A percentile compares a stretch with the other conserved stretches of the same genome.
phyloP scores from a whole-genome alignment of 2,888 invertebrate genomes.

The Aquatica leii region DNA sequence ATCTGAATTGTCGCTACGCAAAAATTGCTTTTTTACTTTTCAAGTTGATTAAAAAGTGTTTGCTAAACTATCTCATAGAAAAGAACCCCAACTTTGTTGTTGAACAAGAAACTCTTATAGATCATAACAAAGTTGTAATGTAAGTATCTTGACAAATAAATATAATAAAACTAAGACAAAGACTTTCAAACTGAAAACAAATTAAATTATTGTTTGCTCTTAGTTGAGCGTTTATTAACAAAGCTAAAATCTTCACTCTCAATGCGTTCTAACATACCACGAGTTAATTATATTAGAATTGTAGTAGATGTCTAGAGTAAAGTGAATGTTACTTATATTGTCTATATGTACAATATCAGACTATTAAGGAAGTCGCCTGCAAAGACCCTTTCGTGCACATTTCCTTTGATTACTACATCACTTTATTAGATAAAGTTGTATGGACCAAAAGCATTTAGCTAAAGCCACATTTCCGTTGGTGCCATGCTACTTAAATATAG shows the following conservation, averaged over 20 bases:
- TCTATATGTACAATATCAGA: slow-evolving; percentile 39
- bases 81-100: too few relatives aligned
- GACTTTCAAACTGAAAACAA: slow-evolving; percentile 31
- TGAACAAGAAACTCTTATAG: too few relatives aligned
- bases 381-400: slow-evolving; percentile 39
- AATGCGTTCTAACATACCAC: slow-evolving; percentile 36
- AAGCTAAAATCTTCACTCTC: slow-evolving; percentile 18
- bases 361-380: slow-evolving; percentile 40
- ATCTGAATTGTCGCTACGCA: too few relatives aligned
- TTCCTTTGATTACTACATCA: slow-evolving; percentile 47
- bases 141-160: too few relatives aligned
- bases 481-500: not conserved
- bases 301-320: slow-evolving; percentile 36
- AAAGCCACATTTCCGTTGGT: slow-evolving; percentile 21
- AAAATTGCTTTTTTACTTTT: too few relatives aligned
- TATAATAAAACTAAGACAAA: too few relatives aligned
- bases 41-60: too few relatives aligned
- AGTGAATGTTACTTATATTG: slow-evolving; percentile 43
- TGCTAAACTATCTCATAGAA: too few relatives aligned
- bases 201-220: slow-evolving; percentile 50
- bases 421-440: slow-evolving; percentile 45
- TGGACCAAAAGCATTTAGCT: slow-evolving; percentile 39
- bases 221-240: slow-evolving; percentile 31
- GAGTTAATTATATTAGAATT: slow-evolving; percentile 42
- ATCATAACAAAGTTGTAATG: too few relatives aligned